These are phyloP conservation scores for Orycteropus afer DNA, from an alignment of 2,113 vertebrate species.

Conservation along the genomic window DNA sequence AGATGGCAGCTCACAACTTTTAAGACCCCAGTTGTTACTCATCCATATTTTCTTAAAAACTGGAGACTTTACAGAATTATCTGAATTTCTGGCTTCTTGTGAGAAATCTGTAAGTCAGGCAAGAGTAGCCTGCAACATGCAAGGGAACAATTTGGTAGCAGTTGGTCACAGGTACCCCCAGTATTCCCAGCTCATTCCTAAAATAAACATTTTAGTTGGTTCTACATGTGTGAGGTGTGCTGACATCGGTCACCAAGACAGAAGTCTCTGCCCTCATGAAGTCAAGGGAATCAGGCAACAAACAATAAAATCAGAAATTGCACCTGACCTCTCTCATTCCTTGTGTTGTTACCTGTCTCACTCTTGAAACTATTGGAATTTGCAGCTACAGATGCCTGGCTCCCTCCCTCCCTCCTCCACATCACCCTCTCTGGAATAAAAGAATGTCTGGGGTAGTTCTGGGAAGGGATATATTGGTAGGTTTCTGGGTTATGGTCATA, in stretches of 20 bases:
- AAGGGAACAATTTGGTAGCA: not conserved
- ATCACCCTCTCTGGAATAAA: not conserved
- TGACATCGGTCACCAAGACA: not conserved
- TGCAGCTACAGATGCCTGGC: not conserved
- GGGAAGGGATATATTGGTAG: not conserved
- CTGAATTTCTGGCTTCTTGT: not conserved
- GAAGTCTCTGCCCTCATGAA: not conserved
- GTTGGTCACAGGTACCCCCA: not conserved
- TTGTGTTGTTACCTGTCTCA: not conserved
- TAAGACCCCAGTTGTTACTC: too few relatives aligned
- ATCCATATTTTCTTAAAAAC: not conserved
- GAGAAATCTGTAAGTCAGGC: not conserved
- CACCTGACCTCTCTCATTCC: not conserved
- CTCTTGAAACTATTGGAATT: not conserved
- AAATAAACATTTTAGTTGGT: not conserved
- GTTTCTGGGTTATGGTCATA: not conserved
- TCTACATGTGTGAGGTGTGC: not conserved
- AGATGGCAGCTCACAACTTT: too few relatives aligned
- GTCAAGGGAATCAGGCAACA: not conserved
- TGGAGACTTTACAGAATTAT: not conserved
- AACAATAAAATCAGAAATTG: not conserved
- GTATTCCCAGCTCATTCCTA: not conserved
- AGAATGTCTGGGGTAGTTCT: not conserved
- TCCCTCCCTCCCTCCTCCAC: not conserved
- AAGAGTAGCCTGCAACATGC: not conserved